Conservation (phyloP, 2,113 vertebrate species). For the Seriola aureovittata region DNA sequence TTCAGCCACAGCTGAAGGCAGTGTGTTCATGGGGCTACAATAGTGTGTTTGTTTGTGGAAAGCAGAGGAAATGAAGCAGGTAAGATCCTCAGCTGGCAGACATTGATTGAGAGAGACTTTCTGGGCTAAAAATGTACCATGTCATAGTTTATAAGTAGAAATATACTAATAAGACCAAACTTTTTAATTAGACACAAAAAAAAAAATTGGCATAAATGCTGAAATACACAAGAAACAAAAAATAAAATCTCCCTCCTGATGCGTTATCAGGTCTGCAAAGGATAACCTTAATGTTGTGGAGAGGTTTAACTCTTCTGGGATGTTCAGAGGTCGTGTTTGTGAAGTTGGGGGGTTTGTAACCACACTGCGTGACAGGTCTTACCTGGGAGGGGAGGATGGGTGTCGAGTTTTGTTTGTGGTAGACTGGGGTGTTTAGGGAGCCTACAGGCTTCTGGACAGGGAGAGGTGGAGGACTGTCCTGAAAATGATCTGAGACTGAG, state of each 20-base stretch:
- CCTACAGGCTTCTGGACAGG: slow-evolving; percentile 90
- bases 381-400: slow-evolving; percentile 59
- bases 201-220: no score
- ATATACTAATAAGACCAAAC: not conserved
- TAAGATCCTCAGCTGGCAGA: slow-evolving; percentile 10
- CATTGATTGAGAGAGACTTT: slow-evolving; percentile 2
- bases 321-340: no score
- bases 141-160: not conserved
- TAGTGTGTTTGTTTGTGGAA: slow-evolving; percentile 27
- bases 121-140: not conserved
- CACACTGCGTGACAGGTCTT: not conserved
- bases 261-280: not conserved
- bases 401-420: slow-evolving; percentile 70
- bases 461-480: slow-evolving; percentile 86
- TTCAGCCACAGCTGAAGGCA: slow-evolving; percentile 15
- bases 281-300: not conserved
- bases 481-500: slow-evolving; percentile 82
- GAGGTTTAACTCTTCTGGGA: not conserved
- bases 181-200: no score
- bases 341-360: not conserved
- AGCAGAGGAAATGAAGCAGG: slow-evolving; percentile 25
- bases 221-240: no score
- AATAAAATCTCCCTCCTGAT: no score
- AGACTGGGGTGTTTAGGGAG: slow-evolving; percentile 63
- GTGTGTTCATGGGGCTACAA: slow-evolving; percentile 32